Percentiles rank a stretch among this genome's conserved stretches.
These are phyloP conservation scores for Lapara coniferarum DNA, from an alignment of 2,888 invertebrate species.

Conservation along the genomic window DNA sequence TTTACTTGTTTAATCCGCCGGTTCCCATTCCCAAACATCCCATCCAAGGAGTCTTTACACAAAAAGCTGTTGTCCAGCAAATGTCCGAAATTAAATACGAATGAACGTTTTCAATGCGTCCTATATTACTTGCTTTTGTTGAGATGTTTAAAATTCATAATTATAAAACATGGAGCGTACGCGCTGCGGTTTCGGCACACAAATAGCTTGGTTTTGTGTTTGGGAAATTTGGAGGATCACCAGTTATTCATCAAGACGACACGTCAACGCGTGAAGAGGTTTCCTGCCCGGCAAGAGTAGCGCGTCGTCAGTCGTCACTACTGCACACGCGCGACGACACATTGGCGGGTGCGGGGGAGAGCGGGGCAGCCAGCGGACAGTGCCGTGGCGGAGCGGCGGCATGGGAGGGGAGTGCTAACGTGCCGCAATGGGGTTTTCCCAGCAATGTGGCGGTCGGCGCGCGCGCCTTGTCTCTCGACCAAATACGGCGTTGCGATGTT, in stretches of 20 bases:
- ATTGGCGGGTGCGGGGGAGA: slow-evolving; percentile 33
- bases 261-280: not conserved
- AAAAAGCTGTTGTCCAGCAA: no score
- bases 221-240: not conserved
- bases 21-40: no score
- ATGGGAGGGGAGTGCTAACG: slow-evolving; percentile 41
- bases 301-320: slow-evolving; percentile 31
- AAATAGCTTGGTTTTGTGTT: not conserved
- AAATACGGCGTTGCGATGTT: slow-evolving; percentile 63
- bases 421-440: slow-evolving; percentile 76
- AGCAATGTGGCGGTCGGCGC: slow-evolving; percentile 66
- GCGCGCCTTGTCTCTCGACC: slow-evolving; percentile 56
- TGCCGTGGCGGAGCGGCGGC: slow-evolving; percentile 35
- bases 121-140: no score
- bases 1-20: no score
- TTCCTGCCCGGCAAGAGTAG: not conserved
- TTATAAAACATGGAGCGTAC: not conserved
- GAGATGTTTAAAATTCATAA: no score
- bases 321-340: slow-evolving; percentile 32
- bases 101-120: no score
- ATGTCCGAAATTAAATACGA: no score
- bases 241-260: not conserved
- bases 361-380: slow-evolving; percentile 28
- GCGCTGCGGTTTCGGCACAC: not conserved
- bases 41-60: no score